Evolutionary conservation across 2,888 invertebrate species (phyloP).

Genomic region (Diaperis boleti): DNA sequence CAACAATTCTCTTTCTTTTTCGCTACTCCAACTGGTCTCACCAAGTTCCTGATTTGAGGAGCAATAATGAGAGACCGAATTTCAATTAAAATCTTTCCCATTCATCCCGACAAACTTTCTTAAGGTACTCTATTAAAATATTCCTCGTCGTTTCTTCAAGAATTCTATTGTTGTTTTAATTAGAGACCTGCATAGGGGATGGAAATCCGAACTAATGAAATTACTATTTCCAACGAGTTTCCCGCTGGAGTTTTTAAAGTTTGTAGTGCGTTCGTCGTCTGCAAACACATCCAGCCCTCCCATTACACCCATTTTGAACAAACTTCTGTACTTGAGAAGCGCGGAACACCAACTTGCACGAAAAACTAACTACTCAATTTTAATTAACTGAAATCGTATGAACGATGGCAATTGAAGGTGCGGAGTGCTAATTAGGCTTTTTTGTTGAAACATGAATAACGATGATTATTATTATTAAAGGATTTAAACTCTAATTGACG

Average conservation of each 20-base stretch:
- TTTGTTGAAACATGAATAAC: too few species aligned
- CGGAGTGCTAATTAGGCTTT: too few species aligned
- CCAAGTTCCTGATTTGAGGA: slow-evolving; percentile 36
- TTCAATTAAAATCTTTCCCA: slow-evolving; percentile 49
- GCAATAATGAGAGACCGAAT: slow-evolving; percentile 45
- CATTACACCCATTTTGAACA: slow-evolving; percentile 23
- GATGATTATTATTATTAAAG: neutral
- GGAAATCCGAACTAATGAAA: slow-evolving; percentile 58
- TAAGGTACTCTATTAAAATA: slow-evolving; percentile 58
- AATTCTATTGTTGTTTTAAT: slow-evolving; percentile 63
- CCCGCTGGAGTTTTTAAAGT: slow-evolving; percentile 43
- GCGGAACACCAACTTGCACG: slow-evolving; percentile 2
- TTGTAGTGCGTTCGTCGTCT: slow-evolving; percentile 15
- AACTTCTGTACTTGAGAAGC: slow-evolving; percentile 9
- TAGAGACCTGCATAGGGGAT: slow-evolving; percentile 57
- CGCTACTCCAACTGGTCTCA: slow-evolving; percentile 18
- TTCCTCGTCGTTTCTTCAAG: slow-evolving; percentile 56
- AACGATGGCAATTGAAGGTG: neutral
- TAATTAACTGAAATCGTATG: slow-evolving; percentile 17
- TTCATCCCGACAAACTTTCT: slow-evolving; percentile 46
- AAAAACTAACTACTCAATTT: slow-evolving; percentile 23
- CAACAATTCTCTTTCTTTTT: slow-evolving; percentile 34
- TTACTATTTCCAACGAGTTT: slow-evolving; percentile 53
- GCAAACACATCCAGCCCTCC: slow-evolving; percentile 9
- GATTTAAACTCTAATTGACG: slow-evolving; percentile 10